Evolutionary conservation across 2,888 invertebrate species (phyloP), one percentile per base, ranked within the genome.

Genomic region (Lepidocyrtoides sp.): DNA sequence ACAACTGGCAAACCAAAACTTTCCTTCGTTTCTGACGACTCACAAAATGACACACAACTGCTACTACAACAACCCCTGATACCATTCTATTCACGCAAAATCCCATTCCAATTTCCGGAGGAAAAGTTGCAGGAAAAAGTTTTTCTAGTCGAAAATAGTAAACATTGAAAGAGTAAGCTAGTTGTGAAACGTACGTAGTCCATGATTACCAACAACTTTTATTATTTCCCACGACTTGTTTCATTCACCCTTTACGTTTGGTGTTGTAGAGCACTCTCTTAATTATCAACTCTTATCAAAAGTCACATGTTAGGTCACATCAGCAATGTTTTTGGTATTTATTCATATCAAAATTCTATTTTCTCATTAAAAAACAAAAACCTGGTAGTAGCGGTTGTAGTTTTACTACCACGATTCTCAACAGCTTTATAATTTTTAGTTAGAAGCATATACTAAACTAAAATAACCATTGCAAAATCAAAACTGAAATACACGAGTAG

Each of bases 61-160:
- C n/a, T n/a, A n/a, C n/a, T n/a, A 36, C 23, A 23, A 17, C 36
- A 69, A 17, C 17, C 66, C 48, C 44, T n/a, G n/a, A n/a, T 44
- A 5, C 26, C 17, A 79, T 32, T 44, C 57, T 29, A 7, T 32
- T 32, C 32, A 79, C 14, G 10, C 51, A 54, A 29, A 51, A 54
- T 20, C 54, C 32, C 32, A 79, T 54, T 79, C 44, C 41, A 81
- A 81, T 81, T 81, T 81, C 81, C 81, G 81, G 81, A 51, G 54
- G 20, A 79, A 72, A 72, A 72, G 66, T 69, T 69, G 36, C 66
- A 23, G 66, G 66, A 36, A 60, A 69, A 69, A 36, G 32, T 75
- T 75, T 48, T 44, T 75, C 41, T 75, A 4, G 44, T 7, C 23
- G 48, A 44, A 63, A 57, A 57, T 57, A 4, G 69, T 17, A 72